Percentiles rank a stretch among this genome's conserved stretches.
Evolutionary conservation across 2,113 vertebrate genomes (phyloP).

Genomic region (Nerophis ophidion): DNA sequence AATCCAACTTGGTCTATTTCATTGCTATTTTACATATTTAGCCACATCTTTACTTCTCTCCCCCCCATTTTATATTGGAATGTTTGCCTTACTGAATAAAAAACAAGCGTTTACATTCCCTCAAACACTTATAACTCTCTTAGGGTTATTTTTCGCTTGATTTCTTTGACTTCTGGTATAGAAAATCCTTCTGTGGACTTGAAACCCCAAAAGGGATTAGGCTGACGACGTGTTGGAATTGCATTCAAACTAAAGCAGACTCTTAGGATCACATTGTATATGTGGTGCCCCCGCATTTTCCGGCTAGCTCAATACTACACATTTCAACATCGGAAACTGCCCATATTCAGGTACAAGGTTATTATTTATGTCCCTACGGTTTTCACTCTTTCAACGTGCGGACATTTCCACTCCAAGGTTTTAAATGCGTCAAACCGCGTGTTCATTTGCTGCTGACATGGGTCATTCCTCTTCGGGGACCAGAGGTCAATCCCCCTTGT

Average conservation of each 20-base stretch:
- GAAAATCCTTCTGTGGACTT: conserved; percentile 34
- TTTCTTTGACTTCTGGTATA: conserved; percentile 7
- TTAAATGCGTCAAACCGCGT: neutral
- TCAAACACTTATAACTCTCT: neutral
- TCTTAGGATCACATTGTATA: conserved; percentile 9
- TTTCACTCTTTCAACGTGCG: too few relatives aligned
- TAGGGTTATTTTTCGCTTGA: neutral
- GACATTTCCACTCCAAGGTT: neutral
- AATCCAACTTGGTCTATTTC: too few relatives aligned
- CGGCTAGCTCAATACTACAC: neutral
- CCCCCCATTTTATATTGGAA: too few relatives aligned
- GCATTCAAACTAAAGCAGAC: conserved; percentile 16
- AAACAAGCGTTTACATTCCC: neutral
- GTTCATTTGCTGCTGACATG: conserved; percentile 6
- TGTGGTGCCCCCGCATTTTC: neutral
- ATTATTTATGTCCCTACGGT: too few relatives aligned
- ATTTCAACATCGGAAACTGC: neutral
- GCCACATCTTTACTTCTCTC: too few relatives aligned
- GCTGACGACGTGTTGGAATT: conserved; percentile 18
- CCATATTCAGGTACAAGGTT: neutral
- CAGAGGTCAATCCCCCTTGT: conserved; percentile 24
- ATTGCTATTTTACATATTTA: too few relatives aligned
- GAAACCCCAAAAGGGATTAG: conserved; percentile 23
- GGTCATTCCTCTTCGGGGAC: conserved; percentile 22
- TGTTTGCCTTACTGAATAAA: neutral